Conservation (phyloP, 2,797 vertebrate genomes). For the Darevskia nairensis region DNA sequence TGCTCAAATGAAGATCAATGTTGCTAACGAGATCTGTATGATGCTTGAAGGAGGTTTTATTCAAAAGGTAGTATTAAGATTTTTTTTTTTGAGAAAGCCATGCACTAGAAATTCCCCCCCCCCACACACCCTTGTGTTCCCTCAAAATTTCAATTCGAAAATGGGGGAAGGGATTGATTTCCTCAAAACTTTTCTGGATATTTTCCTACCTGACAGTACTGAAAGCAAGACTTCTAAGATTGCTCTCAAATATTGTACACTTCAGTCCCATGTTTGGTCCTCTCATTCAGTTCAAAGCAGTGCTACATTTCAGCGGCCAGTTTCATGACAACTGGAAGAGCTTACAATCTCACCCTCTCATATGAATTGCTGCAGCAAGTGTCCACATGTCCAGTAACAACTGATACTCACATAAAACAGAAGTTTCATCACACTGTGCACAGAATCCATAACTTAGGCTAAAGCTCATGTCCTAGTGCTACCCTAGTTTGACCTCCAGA, state of each 20-base stretch:
- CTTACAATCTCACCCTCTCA: constrained; percentile 25
- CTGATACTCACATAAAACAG: not conserved
- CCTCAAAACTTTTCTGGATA: too few relatives aligned
- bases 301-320: not conserved
- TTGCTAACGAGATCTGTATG: not conserved
- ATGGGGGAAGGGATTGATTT: too few relatives aligned
- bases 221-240: not conserved
- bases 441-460: constrained; percentile 2
- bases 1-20: not conserved
- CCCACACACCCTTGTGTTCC: too few relatives aligned
- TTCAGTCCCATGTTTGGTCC: not conserved
- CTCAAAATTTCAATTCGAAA: too few relatives aligned
- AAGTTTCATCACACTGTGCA: not conserved
- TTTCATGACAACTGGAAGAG: not conserved
- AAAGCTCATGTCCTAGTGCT: not conserved
- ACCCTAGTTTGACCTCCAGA: not conserved
- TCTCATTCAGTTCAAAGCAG: not conserved
- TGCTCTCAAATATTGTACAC: not conserved
- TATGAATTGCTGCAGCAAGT: not conserved
- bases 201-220: not conserved
- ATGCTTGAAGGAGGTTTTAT: not conserved
- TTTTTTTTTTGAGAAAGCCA: too few relatives aligned
- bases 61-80: too few relatives aligned
- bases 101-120: too few relatives aligned
- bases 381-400: not conserved